phyloP scores from a whole-genome alignment of 2,888 invertebrate species.

The Caenorhabditis sp. region DNA sequence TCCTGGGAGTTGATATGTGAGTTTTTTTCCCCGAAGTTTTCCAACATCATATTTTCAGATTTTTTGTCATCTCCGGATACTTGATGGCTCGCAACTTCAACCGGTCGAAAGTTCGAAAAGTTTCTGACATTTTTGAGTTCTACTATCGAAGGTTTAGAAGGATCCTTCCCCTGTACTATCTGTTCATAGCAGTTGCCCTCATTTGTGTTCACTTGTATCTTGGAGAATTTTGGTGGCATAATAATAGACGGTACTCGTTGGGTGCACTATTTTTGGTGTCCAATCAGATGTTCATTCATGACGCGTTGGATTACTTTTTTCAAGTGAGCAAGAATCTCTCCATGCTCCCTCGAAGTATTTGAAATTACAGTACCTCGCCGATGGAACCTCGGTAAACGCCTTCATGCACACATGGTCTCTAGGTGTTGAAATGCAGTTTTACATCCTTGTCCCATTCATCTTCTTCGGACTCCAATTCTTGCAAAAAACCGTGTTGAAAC shows the following conservation, averaged over 20 bases:
- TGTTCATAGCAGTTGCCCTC: conserved; percentile 15
- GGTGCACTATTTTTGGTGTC: conserved; percentile 53
- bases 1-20: conserved; percentile 59
- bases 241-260: conserved; percentile 52
- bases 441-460: conserved; percentile 58
- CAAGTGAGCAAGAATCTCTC: conserved; percentile 24
- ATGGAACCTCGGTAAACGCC: conserved; percentile 56
- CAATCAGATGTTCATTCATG: conserved; percentile 64
- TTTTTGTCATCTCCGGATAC: conserved; percentile 63
- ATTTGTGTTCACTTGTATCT: conserved; percentile 37
- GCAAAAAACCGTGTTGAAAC: conserved; percentile 15
- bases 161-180: conserved; percentile 58
- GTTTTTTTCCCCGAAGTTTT: neutral
- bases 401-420: conserved; percentile 63
- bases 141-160: conserved; percentile 42
- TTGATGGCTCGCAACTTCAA: conserved; percentile 56
- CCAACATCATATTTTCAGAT: conserved; percentile 25
- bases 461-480: conserved; percentile 50
- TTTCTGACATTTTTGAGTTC: conserved; percentile 28
- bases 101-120: neutral
- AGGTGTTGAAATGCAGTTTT: conserved; percentile 59
- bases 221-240: conserved; percentile 55
- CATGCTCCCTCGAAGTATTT: neutral
- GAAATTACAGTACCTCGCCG: conserved; percentile 52
- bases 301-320: conserved; percentile 54